Conservation (phyloP, 1,140 invertebrate genomes). For the Periplaneta americana region DNA sequence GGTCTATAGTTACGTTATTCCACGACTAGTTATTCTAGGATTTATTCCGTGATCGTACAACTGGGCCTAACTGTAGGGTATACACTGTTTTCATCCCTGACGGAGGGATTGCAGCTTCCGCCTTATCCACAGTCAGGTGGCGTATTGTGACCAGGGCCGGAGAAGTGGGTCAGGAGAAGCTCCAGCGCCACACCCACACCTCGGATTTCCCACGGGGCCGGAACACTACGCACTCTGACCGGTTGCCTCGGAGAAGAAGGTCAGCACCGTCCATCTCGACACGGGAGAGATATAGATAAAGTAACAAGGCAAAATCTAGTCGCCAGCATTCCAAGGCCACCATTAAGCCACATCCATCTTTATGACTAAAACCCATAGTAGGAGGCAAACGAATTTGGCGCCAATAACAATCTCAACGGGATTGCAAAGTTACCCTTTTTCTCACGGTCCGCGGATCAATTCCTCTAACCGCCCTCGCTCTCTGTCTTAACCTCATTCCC, state of each 20-base stretch:
- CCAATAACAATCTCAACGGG: background rate
- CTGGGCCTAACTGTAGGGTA: too few relatives aligned
- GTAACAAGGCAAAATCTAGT: too few relatives aligned
- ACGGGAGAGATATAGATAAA: background rate
- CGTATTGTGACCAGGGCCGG: background rate
- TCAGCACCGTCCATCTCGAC: background rate
- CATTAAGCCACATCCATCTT: background rate
- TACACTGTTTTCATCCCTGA: too few relatives aligned
- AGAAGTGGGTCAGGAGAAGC: background rate
- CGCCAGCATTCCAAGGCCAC: background rate
- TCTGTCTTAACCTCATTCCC: background rate
- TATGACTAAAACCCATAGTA: too few relatives aligned
- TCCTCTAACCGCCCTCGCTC: background rate
- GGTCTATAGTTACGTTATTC: too few relatives aligned
- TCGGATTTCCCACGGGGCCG: background rate
- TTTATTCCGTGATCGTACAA: too few relatives aligned
- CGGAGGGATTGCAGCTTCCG: too few relatives aligned
- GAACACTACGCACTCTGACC: background rate
- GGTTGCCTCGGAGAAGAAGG: background rate
- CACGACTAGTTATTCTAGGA: too few relatives aligned
- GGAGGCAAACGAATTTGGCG: too few relatives aligned
- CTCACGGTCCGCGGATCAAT: background rate
- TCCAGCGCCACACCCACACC: background rate
- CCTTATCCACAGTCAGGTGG: too few relatives aligned
- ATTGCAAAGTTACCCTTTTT: background rate